Conservation (phyloP, 2,113 vertebrate species). For the Ailurus styani region DNA sequence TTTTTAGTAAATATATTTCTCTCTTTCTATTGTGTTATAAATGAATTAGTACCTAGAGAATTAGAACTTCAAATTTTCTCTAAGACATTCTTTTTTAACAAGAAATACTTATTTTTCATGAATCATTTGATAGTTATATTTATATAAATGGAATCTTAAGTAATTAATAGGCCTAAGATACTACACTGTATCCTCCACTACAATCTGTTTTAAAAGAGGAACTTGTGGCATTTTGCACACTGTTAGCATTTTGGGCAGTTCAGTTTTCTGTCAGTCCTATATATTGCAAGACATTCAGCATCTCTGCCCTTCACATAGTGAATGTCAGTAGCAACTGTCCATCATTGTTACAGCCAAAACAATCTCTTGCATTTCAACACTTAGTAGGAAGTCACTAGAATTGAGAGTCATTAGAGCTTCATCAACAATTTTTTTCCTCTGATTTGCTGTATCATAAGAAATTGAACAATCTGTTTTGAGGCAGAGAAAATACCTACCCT, state of each 20-base stretch:
- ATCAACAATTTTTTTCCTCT: background rate
- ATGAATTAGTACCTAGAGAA: background rate
- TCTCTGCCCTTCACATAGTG: background rate
- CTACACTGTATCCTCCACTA: background rate
- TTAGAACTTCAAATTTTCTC: background rate
- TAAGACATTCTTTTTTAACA: background rate
- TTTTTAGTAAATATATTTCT: background rate
- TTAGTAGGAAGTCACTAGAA: background rate
- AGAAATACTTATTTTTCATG: slow-evolving; percentile 6
- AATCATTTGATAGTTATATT: slow-evolving; percentile 9
- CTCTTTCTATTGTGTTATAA: background rate
- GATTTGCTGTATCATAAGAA: background rate
- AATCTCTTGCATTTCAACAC: background rate
- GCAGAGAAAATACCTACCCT: background rate
- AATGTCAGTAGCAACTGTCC: background rate
- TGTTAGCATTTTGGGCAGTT: background rate
- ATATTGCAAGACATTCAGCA: background rate
- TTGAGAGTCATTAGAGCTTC: slow-evolving; percentile 7
- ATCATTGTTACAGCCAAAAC: background rate
- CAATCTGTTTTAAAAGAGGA: background rate
- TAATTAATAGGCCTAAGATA: background rate
- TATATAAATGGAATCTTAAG: background rate
- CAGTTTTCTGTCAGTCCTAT: background rate
- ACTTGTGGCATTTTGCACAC: background rate
- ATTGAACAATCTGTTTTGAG: background rate